Percentiles rank a stretch among this genome's conserved stretches.
phyloP scores from a whole-genome alignment of 2,113 vertebrate genomes.

The Tricholaema leucomelas region DNA sequence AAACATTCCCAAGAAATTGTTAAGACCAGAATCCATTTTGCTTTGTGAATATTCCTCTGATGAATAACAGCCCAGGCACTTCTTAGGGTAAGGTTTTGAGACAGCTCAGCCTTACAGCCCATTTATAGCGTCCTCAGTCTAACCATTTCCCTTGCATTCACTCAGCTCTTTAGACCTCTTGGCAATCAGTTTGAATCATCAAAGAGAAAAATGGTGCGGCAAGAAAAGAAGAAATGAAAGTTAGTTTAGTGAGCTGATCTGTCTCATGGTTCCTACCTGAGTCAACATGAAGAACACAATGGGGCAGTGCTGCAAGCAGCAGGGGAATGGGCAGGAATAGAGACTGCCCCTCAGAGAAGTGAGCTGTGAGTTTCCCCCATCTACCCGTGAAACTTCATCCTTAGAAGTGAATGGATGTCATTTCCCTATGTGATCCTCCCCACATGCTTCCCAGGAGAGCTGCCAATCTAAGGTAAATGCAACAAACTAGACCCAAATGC shows the following conservation, averaged over 20 bases:
- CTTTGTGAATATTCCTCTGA: not conserved
- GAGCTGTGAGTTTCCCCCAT: not conserved
- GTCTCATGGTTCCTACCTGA: not conserved
- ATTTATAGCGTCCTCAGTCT: not conserved
- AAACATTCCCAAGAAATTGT: not conserved
- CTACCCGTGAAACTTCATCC: not conserved
- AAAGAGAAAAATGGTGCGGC: not conserved
- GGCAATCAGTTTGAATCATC: not conserved
- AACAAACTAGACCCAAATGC: not conserved
- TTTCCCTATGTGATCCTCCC: not conserved
- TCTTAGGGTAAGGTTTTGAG: not conserved
- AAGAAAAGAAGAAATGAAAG: not conserved
- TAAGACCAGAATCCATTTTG: not conserved
- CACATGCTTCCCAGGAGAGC: not conserved
- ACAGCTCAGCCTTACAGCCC: not conserved
- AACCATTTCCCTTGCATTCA: not conserved
- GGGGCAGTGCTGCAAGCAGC: not conserved
- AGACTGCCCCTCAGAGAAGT: not conserved
- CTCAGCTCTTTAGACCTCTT: not conserved
- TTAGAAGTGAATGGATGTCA: not conserved
- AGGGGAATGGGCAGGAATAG: fast-evolving
- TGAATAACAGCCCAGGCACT: not conserved
- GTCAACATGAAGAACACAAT: fast-evolving
- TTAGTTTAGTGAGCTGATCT: not conserved
- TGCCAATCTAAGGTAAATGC: not conserved